A percentile compares a stretch with the other conserved stretches of the same genome.
Evolutionary conservation across 2,888 invertebrate species (phyloP).

Genomic region (Caenorhabditis sinica): DNA sequence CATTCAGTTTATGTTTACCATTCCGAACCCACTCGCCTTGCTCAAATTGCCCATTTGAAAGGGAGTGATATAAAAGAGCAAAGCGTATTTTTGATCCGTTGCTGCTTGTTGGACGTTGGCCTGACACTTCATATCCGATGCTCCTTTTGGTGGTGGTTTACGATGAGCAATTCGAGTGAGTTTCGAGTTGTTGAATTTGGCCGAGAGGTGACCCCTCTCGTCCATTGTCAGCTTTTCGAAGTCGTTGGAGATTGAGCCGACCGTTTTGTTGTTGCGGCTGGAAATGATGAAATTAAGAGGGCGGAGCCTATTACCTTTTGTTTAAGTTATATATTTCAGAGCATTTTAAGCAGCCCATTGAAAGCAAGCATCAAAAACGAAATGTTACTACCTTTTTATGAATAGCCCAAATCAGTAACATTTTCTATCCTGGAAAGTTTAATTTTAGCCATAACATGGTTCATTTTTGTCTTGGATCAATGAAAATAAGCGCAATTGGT

Average conservation of each 20-base stretch:
- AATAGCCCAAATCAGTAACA: no score
- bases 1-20: no score
- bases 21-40: constrained; percentile 63
- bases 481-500: no score
- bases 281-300: not conserved
- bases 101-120: constrained; percentile 75
- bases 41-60: constrained; percentile 83
- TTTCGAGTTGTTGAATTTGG: constrained; percentile 84
- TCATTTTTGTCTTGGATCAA: no score
- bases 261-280: constrained; percentile 77
- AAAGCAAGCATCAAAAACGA: no score
- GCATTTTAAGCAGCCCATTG: no score
- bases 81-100: constrained; percentile 84
- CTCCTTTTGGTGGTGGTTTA: constrained; percentile 83
- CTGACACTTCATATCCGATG: constrained; percentile 69
- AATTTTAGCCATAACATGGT: no score
- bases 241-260: constrained; percentile 83
- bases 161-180: constrained; percentile 83
- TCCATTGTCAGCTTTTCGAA: constrained; percentile 83
- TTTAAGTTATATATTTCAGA: no score
- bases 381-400: no score
- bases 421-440: no score
- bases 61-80: constrained; percentile 83
- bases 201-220: constrained; percentile 81
- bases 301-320: no score